These are phyloP conservation scores for Hydriomena furcata DNA, from an alignment of 2,888 invertebrate species.

Conservation along the genomic window DNA sequence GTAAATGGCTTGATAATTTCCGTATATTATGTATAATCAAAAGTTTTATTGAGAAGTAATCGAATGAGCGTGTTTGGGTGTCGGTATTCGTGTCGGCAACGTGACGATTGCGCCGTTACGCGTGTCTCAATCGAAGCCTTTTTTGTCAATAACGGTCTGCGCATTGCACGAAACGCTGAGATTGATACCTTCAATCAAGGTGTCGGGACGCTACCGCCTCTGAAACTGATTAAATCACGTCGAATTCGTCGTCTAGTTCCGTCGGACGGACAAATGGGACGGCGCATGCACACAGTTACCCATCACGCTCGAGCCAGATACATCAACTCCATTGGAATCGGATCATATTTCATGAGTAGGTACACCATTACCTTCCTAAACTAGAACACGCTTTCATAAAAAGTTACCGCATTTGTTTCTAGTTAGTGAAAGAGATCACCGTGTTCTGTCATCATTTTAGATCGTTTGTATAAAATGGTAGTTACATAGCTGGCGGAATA, in stretches of 20 bases:
- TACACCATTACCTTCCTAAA: slow-evolving; percentile 26
- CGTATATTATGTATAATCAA: slow-evolving; percentile 47
- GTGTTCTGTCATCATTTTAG: slow-evolving; percentile 25
- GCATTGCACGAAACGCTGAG: slow-evolving; percentile 73
- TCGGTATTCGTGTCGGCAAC: slow-evolving; percentile 76
- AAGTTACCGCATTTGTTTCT: slow-evolving; percentile 13
- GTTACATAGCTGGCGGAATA: slow-evolving; percentile 20
- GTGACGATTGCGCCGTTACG: slow-evolving; percentile 76
- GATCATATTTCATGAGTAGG: slow-evolving; percentile 51
- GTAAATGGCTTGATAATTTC: slow-evolving; percentile 57
- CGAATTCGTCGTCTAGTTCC: slow-evolving; percentile 61
- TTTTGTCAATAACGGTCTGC: slow-evolving; percentile 78
- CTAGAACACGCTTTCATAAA: slow-evolving; percentile 21
- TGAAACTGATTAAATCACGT: slow-evolving; percentile 80
- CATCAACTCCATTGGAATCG: slow-evolving; percentile 53
- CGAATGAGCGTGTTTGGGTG: slow-evolving; percentile 66
- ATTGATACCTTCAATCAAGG: slow-evolving; percentile 80
- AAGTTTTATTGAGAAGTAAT: slow-evolving; percentile 64
- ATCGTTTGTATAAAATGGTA: slow-evolving; percentile 29
- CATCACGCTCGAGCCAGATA: slow-evolving; percentile 71
- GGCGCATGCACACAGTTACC: slow-evolving; percentile 64
- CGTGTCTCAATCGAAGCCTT: slow-evolving; percentile 75
- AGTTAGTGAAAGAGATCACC: slow-evolving; percentile 19
- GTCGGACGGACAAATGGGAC: slow-evolving; percentile 65
- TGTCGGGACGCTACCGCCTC: slow-evolving; percentile 69